phyloP scores from a whole-genome alignment of 2,888 invertebrate genomes.

The Ophraella communa region DNA sequence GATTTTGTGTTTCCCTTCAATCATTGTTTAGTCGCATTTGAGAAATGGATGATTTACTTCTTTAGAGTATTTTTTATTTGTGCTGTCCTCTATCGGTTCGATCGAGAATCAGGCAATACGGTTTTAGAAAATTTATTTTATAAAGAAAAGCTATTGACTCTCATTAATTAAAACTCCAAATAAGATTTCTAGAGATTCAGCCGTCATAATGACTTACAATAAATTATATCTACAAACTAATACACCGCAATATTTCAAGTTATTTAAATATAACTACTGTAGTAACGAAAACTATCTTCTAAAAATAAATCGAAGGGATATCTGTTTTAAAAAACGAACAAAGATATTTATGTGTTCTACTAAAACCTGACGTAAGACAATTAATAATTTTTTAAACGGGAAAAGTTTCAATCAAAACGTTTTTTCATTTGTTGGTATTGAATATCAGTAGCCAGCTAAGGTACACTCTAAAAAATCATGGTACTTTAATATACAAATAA shows the following conservation, averaged over 20 bases:
- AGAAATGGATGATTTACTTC: too few species aligned
- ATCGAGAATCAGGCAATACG: too few species aligned
- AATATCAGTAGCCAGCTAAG: conserved; percentile 36
- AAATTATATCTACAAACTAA: background rate
- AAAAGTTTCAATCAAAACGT: conserved; percentile 39
- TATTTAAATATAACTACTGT: too few species aligned
- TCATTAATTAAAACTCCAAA: background rate
- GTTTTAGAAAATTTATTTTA: too few species aligned
- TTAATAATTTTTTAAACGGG: conserved; percentile 39
- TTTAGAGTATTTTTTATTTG: too few species aligned
- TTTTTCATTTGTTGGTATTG: conserved; percentile 38
- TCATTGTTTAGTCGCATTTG: too few species aligned
- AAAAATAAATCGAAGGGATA: conserved; percentile 18
- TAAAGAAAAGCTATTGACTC: background rate
- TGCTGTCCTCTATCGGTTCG: too few species aligned
- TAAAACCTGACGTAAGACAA: conserved; percentile 34
- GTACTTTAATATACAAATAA: too few species aligned
- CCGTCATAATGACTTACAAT: background rate
- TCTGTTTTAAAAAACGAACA: background rate
- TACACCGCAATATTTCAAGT: background rate
- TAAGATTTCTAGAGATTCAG: background rate
- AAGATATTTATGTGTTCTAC: conserved; percentile 21
- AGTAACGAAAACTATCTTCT: background rate
- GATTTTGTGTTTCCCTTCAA: too few species aligned
- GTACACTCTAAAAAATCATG: conserved; percentile 7